Evolutionary conservation across 2,113 vertebrate species (phyloP).

Genomic region (Pavo muticus): DNA sequence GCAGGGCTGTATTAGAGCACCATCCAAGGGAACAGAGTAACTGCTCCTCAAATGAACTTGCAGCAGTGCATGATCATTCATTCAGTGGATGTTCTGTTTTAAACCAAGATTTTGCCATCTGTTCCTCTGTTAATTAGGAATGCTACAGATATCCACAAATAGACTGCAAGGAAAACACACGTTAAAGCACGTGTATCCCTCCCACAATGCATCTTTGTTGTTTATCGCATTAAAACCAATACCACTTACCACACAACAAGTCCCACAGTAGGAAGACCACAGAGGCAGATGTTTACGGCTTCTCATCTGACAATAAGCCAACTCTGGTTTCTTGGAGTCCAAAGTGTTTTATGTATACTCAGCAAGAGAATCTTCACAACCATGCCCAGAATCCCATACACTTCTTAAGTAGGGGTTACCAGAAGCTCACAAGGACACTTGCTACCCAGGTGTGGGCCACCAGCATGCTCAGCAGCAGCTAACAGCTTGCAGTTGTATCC

Average conservation of each 20-base stretch:
- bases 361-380: not conserved
- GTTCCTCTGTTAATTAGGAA: slow-evolving; percentile 69
- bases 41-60: not conserved
- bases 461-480: not conserved
- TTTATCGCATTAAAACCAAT: not conserved
- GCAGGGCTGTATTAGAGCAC: not conserved
- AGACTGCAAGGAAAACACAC: not conserved
- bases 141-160: slow-evolving; percentile 53
- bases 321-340: not conserved
- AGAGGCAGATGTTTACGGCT: not conserved
- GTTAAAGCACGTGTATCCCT: slow-evolving; percentile 27
- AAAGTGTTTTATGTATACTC: not conserved
- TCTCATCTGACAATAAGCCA: not conserved
- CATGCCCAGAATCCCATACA: not conserved
- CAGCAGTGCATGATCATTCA: slow-evolving; percentile 19
- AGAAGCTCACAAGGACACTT: not conserved
- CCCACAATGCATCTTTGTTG: not conserved
- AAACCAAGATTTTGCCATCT: slow-evolving; percentile 66
- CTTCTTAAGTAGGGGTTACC: not conserved
- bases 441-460: not conserved
- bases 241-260: not conserved
- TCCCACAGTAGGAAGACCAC: not conserved
- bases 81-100: slow-evolving; percentile 39
- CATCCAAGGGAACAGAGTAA: not conserved
- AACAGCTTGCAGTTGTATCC: not conserved